A percentile compares a stretch with the other conserved stretches of the same genome.
phyloP scores from a whole-genome alignment of 1,140 invertebrate species.

The Atopsyche davidsoni region DNA sequence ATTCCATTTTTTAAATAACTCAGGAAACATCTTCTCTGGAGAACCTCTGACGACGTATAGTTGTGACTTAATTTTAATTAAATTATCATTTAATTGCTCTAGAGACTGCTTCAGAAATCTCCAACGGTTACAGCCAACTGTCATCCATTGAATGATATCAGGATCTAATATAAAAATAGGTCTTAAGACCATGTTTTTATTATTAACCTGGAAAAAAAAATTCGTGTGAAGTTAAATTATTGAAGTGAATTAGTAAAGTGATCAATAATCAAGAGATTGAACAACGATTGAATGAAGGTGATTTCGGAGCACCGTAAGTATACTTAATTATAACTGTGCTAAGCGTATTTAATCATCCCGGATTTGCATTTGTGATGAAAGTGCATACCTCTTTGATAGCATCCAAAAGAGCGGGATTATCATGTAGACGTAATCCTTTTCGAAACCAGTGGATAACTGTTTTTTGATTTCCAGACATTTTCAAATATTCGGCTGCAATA shows the following conservation, averaged over 20 bases:
- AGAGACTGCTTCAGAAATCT: conserved; percentile 64
- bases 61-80: conserved; percentile 49
- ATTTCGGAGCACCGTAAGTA: neutral
- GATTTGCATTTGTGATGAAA: neutral
- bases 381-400: conserved; percentile 48
- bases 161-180: conserved; percentile 67
- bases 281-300: conserved; percentile 4
- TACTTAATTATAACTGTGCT: neutral
- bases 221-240: conserved; percentile 16
- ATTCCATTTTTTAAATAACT: conserved; percentile 62
- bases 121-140: conserved; percentile 62
- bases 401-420: conserved; percentile 61
- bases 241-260: conserved; percentile 14
- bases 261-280: conserved; percentile 3
- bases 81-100: conserved; percentile 58
- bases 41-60: conserved; percentile 62
- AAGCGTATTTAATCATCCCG: neutral
- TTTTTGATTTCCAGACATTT: neutral
- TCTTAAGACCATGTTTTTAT: conserved; percentile 46
- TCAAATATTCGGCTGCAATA: too few species aligned
- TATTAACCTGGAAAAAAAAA: conserved; percentile 39
- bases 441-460: conserved; percentile 64
- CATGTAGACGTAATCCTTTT: conserved; percentile 64
- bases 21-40: conserved; percentile 55
- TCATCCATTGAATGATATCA: conserved; percentile 54